Percentiles rank a stretch among this genome's conserved stretches.
These are phyloP conservation scores for Tinea trinotella DNA, from an alignment of 2,888 invertebrate species.

Conservation along the genomic window DNA sequence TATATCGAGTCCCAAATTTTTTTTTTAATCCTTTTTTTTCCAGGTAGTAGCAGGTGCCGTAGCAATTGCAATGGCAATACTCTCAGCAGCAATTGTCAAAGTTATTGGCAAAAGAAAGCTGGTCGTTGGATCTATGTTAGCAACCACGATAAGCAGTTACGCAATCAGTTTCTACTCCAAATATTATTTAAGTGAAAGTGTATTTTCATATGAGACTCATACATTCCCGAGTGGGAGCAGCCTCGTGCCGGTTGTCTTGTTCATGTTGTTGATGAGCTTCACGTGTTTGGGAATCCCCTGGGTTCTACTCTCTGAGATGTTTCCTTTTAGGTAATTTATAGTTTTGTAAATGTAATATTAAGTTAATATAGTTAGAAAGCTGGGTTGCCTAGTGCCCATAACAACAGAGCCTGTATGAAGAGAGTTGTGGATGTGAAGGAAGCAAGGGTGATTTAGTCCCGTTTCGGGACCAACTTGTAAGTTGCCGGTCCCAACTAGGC, in stretches of 20 bases:
- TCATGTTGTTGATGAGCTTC: conserved; percentile 50
- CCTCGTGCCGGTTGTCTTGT: conserved; percentile 48
- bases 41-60: conserved; percentile 52
- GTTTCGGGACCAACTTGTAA: too few species aligned
- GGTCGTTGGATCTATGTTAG: conserved; percentile 43
- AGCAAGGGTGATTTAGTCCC: too few species aligned
- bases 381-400: too few species aligned
- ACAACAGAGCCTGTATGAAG: too few species aligned
- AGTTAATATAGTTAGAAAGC: too few species aligned
- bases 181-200: conserved; percentile 31
- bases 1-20: too few species aligned
- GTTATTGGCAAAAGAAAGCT: conserved; percentile 52
- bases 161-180: conserved; percentile 47
- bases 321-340: conserved; percentile 68
- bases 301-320: conserved; percentile 72
- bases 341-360: too few species aligned
- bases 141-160: conserved; percentile 40
- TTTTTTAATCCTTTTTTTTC: conserved; percentile 25
- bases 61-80: conserved; percentile 44
- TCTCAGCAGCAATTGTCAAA: conserved; percentile 51
- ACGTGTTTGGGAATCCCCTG: conserved; percentile 64
- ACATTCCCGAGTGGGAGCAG: conserved; percentile 54
- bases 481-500: too few species aligned
- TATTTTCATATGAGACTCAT: conserved; percentile 49
- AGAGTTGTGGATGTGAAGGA: too few species aligned